Conservation (phyloP, 2,888 invertebrate species). For the Odontothrips loti region DNA sequence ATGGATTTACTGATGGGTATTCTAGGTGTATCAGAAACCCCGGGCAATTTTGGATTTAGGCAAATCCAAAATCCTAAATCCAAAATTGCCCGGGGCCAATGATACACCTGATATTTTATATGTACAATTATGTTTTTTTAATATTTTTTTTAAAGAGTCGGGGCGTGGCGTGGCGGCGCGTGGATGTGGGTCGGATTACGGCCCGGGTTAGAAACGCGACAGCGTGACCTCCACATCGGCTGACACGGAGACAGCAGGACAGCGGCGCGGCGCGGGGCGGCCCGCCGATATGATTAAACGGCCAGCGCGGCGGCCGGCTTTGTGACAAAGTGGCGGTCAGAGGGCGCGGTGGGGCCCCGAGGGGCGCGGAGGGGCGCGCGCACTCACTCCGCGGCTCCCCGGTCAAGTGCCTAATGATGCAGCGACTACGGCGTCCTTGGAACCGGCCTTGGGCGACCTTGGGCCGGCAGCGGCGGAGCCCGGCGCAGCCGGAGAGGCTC, state of each 20-base stretch:
- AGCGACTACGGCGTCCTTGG: not conserved
- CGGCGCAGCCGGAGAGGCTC: not conserved
- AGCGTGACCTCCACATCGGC: not conserved
- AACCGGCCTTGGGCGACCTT: not conserved
- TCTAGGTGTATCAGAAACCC: no score
- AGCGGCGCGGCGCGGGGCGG: not conserved
- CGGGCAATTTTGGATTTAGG: no score
- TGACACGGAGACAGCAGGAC: not conserved
- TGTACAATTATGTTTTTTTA: no score
- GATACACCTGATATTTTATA: no score
- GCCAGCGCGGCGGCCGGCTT: not conserved
- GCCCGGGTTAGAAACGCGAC: not conserved
- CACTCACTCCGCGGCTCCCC: not conserved
- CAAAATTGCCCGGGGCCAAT: no score
- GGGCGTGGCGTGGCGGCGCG: not conserved
- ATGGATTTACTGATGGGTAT: no score
- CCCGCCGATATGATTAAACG: not conserved
- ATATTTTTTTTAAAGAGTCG: no score
- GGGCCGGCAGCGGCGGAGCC: not conserved
- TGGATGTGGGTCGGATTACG: not conserved
- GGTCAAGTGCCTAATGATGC: not conserved
- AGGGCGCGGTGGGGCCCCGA: no score
- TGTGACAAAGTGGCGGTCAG: not conserved
- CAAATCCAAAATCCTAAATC: no score
- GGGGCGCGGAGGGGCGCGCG: no score